These are phyloP conservation scores for Drosophila pectinifera DNA, from an alignment of 1,140 invertebrate species.

Conservation along the genomic window DNA sequence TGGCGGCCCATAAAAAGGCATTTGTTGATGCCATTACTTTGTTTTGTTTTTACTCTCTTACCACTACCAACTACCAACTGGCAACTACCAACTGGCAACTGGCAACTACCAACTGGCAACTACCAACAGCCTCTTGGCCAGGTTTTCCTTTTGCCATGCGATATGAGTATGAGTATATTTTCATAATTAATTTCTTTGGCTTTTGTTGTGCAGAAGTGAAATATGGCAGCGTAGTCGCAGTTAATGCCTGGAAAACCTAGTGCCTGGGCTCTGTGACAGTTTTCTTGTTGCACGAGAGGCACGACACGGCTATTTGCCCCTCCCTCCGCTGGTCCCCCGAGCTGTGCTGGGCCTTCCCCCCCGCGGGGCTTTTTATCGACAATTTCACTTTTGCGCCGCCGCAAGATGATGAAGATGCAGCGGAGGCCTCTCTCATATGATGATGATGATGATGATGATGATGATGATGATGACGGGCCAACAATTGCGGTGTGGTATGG, in stretches of 20 bases:
- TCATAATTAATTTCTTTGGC: constrained; percentile 63
- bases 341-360: background rate
- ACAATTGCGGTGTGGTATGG: constrained; percentile 18
- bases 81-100: too few relatives aligned
- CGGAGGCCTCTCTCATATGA: constrained; percentile 30
- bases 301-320: background rate
- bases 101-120: too few relatives aligned
- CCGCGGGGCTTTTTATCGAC: constrained; percentile 63
- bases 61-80: background rate
- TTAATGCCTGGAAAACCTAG: constrained; percentile 54
- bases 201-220: constrained; percentile 60
- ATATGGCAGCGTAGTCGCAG: constrained; percentile 25
- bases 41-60: constrained; percentile 15
- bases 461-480: constrained; percentile 21
- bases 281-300: constrained; percentile 53
- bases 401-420: constrained; percentile 33
- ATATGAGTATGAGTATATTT: constrained; percentile 61
- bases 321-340: too few relatives aligned
- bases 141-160: constrained; percentile 29
- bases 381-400: constrained; percentile 77
- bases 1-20: constrained; percentile 38
- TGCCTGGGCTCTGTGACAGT: constrained; percentile 52
- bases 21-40: constrained; percentile 43
- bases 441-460: too few relatives aligned
- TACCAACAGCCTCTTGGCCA: background rate